Base-by-base conservation (phyloP, 2,113 vertebrate genomes). In the Chionodraco myersi region DNA sequence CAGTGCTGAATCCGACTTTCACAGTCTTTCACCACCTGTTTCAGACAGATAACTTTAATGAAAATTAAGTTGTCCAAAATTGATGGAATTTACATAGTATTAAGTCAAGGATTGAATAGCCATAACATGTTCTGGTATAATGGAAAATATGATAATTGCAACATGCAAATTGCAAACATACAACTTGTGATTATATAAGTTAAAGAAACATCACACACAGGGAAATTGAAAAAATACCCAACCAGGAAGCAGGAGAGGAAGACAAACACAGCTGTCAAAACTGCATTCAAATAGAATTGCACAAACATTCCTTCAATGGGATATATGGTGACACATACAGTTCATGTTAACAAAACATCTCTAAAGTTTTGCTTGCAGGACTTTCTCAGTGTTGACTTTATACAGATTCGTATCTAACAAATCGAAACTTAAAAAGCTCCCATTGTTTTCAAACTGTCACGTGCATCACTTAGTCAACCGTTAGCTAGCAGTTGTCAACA, bases 1-100 rank as follows among this genome's bases (percentile, higher is more conserved):
- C 98, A 99, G 85, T 98, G 97, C 91, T 96, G 95, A 88, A 97
- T 96, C 90, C 96, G 96, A 94, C 95, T 95, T 83, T 96, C 95
- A 94, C 97, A 98, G 95, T 95, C 94, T 93, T 93, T 95, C 96
- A 99, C 97, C 96, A 99, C 97, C 98, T 99, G 96, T 96, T 95
- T 94, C 95, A 96, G 94, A 97, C 91, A 97, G 75, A 90, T 64
- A 5, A 79, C 73, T 51, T 80, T 5, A 86, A 49, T 11, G 54
- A 95, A 86, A 96, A 72, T 85, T 49, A 87, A 23, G 60, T 13
- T 48, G 34, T 36, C 5, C 5, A 11, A 72, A 5, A 71, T 60
- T 6, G 0, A 5, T 0, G 12, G 21, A 82, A 47, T 0, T 11
- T 62, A 49, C 18, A 77, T 18, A 52, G 21, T 18, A 2, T 34